Conservation (phyloP, 92 coral and sea anemone genomes). For the Meandrina meandrites region DNA sequence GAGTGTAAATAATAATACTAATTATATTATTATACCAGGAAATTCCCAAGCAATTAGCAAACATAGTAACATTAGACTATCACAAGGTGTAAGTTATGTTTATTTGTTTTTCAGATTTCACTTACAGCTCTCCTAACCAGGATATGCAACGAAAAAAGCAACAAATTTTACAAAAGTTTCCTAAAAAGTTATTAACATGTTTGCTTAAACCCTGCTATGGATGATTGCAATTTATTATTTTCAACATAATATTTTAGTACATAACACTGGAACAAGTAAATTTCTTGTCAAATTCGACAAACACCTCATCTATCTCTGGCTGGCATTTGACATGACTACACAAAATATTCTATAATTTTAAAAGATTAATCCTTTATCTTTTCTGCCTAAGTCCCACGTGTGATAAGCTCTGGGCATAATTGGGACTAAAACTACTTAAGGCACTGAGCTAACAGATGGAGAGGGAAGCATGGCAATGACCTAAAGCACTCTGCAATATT, state of each 20-base stretch:
- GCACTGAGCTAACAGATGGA: neutral
- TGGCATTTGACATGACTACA: neutral
- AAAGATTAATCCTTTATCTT: neutral
- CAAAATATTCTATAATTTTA: slow-evolving; percentile 3
- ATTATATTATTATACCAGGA: too few species aligned
- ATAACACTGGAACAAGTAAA: neutral
- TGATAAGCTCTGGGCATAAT: neutral
- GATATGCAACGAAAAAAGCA: neutral
- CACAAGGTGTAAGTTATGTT: neutral
- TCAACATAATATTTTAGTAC: slow-evolving; percentile 4
- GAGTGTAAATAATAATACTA: too few species aligned
- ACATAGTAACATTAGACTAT: neutral
- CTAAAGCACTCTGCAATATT: neutral
- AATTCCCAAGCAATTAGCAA: neutral
- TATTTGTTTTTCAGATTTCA: neutral
- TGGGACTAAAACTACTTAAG: neutral
- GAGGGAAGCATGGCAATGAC: neutral
- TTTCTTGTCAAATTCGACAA: neutral
- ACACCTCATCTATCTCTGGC: neutral
- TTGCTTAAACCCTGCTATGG: neutral
- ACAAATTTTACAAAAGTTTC: slow-evolving; percentile 5
- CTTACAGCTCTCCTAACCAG: neutral
- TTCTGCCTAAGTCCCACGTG: neutral
- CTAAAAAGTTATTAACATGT: slow-evolving; percentile 12
- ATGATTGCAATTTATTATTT: neutral